These are phyloP conservation scores for Naja naja DNA, from an alignment of 2,113 vertebrate genomes.

Conservation along the genomic window DNA sequence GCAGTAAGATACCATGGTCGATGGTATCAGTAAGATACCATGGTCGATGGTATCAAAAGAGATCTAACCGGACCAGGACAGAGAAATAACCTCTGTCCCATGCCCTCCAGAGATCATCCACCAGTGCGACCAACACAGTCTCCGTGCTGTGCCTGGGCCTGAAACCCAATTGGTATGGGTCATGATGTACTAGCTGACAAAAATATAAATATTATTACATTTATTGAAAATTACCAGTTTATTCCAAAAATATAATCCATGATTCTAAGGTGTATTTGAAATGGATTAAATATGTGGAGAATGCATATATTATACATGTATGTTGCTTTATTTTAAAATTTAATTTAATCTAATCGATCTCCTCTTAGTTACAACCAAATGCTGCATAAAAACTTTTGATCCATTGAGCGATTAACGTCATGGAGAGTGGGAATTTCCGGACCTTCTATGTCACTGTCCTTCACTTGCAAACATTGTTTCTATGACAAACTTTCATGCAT, in stretches of 20 bases:
- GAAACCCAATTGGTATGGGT: no score
- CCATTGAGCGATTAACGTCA: background rate
- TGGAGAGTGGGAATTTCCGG: background rate
- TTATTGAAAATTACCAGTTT: background rate
- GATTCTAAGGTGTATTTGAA: background rate
- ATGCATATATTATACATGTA: background rate
- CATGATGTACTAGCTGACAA: background rate
- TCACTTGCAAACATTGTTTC: background rate
- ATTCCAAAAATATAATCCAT: background rate
- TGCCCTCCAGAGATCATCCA: no score
- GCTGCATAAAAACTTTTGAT: background rate
- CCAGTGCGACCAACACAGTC: no score
- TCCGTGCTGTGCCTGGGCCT: no score
- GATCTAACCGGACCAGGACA: no score
- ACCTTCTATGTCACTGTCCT: background rate
- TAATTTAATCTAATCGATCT: no score
- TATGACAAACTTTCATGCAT: background rate
- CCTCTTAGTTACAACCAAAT: background rate
- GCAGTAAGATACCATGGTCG: no score
- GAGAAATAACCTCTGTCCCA: no score
- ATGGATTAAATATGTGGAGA: background rate
- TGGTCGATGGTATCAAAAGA: no score
- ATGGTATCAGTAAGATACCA: no score
- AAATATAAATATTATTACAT: background rate
- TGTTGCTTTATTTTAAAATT: background rate